phyloP scores from a whole-genome alignment of 1,140 invertebrate species.

The Papilio xuthus region DNA sequence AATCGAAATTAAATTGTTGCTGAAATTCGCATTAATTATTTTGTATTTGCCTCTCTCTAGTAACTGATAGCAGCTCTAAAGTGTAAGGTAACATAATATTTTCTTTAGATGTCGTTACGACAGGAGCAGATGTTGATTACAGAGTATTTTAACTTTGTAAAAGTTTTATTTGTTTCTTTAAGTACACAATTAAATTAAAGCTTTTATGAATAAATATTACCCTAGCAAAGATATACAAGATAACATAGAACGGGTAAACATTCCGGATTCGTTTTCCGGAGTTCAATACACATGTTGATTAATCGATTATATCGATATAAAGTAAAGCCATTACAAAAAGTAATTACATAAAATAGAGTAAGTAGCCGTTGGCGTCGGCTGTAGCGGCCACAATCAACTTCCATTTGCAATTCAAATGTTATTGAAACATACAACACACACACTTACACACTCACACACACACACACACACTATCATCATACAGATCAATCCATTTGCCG shows the following conservation, averaged over 20 bases:
- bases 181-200: no score
- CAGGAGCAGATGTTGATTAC: no score
- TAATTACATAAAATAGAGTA: conserved; percentile 12
- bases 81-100: neutral
- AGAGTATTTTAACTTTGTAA: neutral
- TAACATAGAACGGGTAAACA: neutral
- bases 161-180: neutral
- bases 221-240: no score
- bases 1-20: conserved; percentile 16
- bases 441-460: no score
- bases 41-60: neutral
- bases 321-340: neutral
- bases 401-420: conserved; percentile 18
- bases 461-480: neutral
- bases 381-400: conserved; percentile 1
- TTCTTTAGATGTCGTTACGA: neutral
- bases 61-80: neutral
- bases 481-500: conserved; percentile 1
- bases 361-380: neutral
- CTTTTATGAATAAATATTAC: no score
- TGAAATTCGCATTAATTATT: conserved; percentile 7
- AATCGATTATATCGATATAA: no score
- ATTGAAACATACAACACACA: neutral
- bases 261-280: neutral
- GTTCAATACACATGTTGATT: neutral